These are phyloP conservation scores for Malacoraja senta DNA, from an alignment of 2,797 vertebrate species.

Conservation along the genomic window DNA sequence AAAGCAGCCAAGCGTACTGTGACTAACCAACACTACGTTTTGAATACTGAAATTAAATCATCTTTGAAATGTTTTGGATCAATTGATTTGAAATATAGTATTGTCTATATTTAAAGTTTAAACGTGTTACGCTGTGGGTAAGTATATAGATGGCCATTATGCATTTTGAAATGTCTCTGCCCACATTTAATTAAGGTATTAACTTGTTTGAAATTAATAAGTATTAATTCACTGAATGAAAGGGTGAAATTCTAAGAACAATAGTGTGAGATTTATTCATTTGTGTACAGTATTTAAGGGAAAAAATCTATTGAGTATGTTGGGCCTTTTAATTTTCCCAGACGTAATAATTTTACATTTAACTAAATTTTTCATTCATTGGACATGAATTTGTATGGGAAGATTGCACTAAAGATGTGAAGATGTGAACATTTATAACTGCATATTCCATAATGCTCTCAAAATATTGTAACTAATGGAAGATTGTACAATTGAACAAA, in stretches of 20 bases:
- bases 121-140: background rate
- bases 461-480: background rate
- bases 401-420: background rate
- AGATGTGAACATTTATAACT: background rate
- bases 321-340: background rate
- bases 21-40: background rate
- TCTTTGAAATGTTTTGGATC: background rate
- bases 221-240: background rate
- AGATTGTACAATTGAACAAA: background rate
- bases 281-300: background rate
- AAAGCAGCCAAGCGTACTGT: background rate
- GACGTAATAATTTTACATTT: background rate
- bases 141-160: background rate
- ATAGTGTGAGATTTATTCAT: background rate
- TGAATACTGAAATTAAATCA: background rate
- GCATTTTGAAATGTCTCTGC: background rate
- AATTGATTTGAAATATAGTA: background rate
- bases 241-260: background rate
- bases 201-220: background rate
- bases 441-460: background rate
- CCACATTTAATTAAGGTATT: background rate
- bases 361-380: background rate
- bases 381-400: background rate
- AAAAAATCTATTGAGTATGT: background rate
- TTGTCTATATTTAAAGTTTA: background rate